Percentiles rank a stretch among this genome's conserved stretches.
Evolutionary conservation across 2,113 vertebrate species (phyloP).

Genomic region (Tenebrosternarchus preto): DNA sequence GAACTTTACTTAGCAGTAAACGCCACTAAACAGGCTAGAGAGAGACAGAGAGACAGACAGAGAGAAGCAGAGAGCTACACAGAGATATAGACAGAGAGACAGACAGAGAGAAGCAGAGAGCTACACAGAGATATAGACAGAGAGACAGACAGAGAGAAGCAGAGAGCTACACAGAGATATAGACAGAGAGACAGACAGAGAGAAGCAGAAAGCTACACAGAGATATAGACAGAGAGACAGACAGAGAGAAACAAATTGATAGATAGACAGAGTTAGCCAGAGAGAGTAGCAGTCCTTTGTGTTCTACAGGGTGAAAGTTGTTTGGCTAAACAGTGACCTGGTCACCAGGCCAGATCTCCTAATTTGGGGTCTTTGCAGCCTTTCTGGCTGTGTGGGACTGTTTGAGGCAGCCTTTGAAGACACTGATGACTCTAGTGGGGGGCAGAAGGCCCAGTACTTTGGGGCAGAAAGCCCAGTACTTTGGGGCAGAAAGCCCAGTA

Average conservation of each 20-base stretch:
- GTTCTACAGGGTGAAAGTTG: slow-evolving; percentile 8
- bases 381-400: too few species aligned
- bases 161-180: too few species aligned
- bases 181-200: too few species aligned
- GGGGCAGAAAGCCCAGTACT: too few species aligned
- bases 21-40: slow-evolving; percentile 3
- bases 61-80: background rate
- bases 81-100: background rate
- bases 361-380: background rate
- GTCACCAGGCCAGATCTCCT: slow-evolving; percentile 1
- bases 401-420: background rate
- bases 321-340: background rate
- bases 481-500: too few species aligned
- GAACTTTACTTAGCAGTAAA: slow-evolving; percentile 28
- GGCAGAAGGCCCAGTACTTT: too few species aligned
- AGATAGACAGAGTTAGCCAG: background rate
- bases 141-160: too few species aligned
- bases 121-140: too few species aligned
- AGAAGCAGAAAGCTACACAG: too few species aligned
- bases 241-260: background rate
- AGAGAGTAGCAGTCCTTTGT: background rate
- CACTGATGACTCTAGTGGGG: too few species aligned
- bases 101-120: background rate
- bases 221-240: too few species aligned
- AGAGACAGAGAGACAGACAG: background rate